Conservation (phyloP, 2,888 invertebrate genomes). For the Drosophila anomalata region DNA sequence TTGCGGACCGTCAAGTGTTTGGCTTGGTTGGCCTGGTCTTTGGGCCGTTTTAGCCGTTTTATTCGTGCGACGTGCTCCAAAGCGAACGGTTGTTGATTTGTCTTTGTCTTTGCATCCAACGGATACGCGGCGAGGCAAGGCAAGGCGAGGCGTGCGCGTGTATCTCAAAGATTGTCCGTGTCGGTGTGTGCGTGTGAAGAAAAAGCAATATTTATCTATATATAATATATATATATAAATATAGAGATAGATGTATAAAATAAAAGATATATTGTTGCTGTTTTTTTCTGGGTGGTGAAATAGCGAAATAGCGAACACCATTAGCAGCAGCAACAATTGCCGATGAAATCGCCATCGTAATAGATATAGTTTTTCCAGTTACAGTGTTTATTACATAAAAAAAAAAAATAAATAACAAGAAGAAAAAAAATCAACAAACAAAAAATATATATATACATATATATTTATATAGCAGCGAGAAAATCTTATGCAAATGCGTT, state of each 20-base stretch:
- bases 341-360: slow-evolving; percentile 49
- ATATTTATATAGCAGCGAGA: slow-evolving; percentile 21
- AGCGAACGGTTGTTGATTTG: slow-evolving; percentile 78
- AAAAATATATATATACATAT: slow-evolving; percentile 14
- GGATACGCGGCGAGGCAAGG: slow-evolving; percentile 55
- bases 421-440: slow-evolving; percentile 1
- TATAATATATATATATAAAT: slow-evolving; percentile 35
- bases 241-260: slow-evolving; percentile 21
- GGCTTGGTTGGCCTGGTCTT: slow-evolving; percentile 45
- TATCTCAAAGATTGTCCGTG: slow-evolving; percentile 19
- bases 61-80: slow-evolving; percentile 75
- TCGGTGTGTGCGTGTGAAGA: slow-evolving; percentile 70
- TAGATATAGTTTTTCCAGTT: slow-evolving; percentile 72
- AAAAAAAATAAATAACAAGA: slow-evolving; percentile 35
- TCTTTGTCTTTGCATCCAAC: slow-evolving; percentile 64
- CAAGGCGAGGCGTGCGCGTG: slow-evolving; percentile 42
- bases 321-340: slow-evolving; percentile 60
- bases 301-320: slow-evolving; percentile 24
- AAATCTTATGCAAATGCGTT: slow-evolving; percentile 66
- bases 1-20: slow-evolving; percentile 70
- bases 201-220: slow-evolving; percentile 70
- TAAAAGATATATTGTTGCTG: slow-evolving; percentile 18
- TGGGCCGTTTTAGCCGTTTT: slow-evolving; percentile 54
- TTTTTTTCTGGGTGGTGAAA: slow-evolving; percentile 56
- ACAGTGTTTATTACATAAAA: slow-evolving; percentile 73